A percentile compares a stretch with the other conserved stretches of the same genome.
Conservation (phyloP, 2,797 vertebrate species). For the Sciurus vulgaris region DNA sequence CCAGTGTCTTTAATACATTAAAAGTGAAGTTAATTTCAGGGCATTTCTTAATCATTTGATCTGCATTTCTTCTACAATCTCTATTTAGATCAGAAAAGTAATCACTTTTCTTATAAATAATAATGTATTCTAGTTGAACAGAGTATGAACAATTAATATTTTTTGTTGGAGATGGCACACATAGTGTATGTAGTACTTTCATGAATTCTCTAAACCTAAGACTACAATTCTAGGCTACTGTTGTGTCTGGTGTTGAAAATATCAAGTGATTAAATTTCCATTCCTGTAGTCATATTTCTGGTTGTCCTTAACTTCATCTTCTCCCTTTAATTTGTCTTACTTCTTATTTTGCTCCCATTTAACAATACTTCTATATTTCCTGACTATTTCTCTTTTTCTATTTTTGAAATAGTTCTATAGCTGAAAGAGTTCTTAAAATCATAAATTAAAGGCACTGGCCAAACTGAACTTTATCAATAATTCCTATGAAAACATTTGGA, state of each 20-base stretch:
- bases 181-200: neutral
- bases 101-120: neutral
- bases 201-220: neutral
- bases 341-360: neutral
- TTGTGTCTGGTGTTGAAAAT: neutral
- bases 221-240: neutral
- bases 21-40: neutral
- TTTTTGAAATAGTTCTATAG: neutral
- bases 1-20: neutral
- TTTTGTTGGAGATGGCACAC: neutral
- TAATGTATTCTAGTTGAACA: neutral
- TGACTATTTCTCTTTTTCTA: neutral
- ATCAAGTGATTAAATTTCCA: neutral
- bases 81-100: neutral
- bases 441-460: neutral
- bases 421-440: neutral
- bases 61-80: conserved; percentile 1
- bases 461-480: neutral
- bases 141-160: neutral
- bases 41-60: neutral
- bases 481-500: neutral
- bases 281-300: neutral
- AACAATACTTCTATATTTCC: neutral
- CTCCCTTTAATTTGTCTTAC: neutral
- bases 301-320: neutral